phyloP scores from a whole-genome alignment of 2,888 invertebrate species.

The Brenthis daphne region DNA sequence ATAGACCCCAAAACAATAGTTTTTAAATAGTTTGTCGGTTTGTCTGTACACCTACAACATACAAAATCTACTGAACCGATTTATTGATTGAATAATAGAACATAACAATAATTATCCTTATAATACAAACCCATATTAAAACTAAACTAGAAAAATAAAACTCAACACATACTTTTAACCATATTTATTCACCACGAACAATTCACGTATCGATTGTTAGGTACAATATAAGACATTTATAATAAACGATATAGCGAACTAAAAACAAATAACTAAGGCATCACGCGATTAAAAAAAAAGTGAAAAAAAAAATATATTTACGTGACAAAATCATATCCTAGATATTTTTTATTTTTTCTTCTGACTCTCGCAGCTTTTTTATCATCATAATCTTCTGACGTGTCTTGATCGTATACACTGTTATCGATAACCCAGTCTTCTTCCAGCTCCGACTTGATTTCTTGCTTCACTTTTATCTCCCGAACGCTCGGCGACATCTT shows the following conservation, averaged over 20 bases:
- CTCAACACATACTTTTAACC: conserved; percentile 28
- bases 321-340: conserved; percentile 74
- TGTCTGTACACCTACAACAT: no score
- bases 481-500: conserved; percentile 49
- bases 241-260: conserved; percentile 5
- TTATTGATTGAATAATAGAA: no score
- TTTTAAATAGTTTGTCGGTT: no score
- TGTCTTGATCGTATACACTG: conserved; percentile 62
- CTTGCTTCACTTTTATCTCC: conserved; percentile 50
- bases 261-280: conserved; percentile 3
- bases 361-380: conserved; percentile 66
- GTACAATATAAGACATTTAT: conserved; percentile 29
- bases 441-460: conserved; percentile 50
- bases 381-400: conserved; percentile 62
- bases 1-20: no score
- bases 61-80: no score
- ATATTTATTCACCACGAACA: conserved; percentile 35
- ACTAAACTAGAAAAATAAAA: conserved; percentile 22
- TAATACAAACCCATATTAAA: no score
- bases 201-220: conserved; percentile 16
- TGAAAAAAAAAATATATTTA: conserved; percentile 42
- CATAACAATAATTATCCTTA: no score
- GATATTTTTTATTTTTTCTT: conserved; percentile 77
- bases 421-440: conserved; percentile 71
- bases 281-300: conserved; percentile 4